Conservation (phyloP, 2,797 vertebrate genomes). For the Acrossocheilus fasciatus region DNA sequence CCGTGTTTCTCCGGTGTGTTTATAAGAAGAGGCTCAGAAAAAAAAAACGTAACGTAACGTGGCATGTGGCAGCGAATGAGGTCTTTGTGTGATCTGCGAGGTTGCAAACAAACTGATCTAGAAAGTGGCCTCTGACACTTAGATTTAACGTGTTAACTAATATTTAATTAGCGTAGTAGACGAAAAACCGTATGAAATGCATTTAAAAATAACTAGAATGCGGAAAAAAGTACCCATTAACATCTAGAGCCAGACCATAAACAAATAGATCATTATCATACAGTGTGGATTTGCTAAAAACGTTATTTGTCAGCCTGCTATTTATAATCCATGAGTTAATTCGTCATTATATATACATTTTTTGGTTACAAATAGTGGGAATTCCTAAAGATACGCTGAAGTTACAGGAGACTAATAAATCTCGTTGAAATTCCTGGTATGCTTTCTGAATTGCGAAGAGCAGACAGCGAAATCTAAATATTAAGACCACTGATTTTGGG, state of each 20-base stretch:
- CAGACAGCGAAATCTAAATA: constrained; percentile 5
- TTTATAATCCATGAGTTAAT: neutral
- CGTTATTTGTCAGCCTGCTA: neutral
- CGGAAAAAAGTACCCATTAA: neutral
- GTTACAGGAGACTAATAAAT: neutral
- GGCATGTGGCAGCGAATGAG: neutral
- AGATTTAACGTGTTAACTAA: neutral
- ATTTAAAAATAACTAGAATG: neutral
- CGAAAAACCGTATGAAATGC: neutral
- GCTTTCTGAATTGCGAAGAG: neutral
- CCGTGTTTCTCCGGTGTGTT: neutral
- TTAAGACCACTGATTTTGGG: neutral
- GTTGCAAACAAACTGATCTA: constrained; percentile 4
- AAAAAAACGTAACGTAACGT: neutral
- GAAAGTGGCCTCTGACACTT: neutral
- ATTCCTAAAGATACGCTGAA: neutral
- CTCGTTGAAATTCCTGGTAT: neutral
- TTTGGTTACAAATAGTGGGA: neutral
- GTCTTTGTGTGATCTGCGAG: constrained; percentile 3
- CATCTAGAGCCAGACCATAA: neutral
- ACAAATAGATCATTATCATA: neutral
- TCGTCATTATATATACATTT: neutral
- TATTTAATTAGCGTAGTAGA: neutral
- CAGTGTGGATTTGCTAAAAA: neutral
- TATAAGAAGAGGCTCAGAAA: too few relatives aligned